phyloP scores from a whole-genome alignment of 1,140 invertebrate genomes.

The Lutraria rhynchaena region DNA sequence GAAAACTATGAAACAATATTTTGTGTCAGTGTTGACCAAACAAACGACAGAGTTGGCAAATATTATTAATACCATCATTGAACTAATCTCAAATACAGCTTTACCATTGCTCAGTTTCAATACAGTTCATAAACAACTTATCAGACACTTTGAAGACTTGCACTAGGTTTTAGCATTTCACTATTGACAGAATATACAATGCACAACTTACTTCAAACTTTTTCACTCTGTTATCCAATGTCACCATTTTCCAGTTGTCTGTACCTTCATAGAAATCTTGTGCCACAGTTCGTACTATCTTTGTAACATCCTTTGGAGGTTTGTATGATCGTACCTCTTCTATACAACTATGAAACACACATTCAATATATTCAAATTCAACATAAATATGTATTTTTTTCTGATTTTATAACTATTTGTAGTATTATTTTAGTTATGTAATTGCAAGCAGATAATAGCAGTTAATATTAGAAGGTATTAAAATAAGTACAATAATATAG shows the following conservation, averaged over 20 bases:
- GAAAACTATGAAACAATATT: too few relatives aligned
- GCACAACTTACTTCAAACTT: conserved; percentile 64
- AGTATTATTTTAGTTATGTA: neutral
- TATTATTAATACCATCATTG: neutral
- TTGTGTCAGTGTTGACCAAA: too few relatives aligned
- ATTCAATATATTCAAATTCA: neutral
- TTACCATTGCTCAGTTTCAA: neutral
- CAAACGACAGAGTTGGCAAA: too few relatives aligned
- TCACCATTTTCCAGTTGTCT: conserved; percentile 32
- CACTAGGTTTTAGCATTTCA: neutral
- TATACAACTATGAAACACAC: conserved; percentile 34
- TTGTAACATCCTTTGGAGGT: conserved; percentile 48
- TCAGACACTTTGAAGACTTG: neutral
- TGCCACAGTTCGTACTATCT: conserved; percentile 13
- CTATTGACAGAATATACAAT: too few relatives aligned
- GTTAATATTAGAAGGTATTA: too few relatives aligned
- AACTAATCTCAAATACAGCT: neutral
- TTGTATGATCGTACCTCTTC: conserved; percentile 43
- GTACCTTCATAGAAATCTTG: conserved; percentile 23
- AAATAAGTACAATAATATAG: too few relatives aligned
- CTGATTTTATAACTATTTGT: neutral
- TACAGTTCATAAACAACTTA: neutral
- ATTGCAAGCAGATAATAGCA: too few relatives aligned
- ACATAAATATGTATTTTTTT: neutral
- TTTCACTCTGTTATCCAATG: conserved; percentile 26